Evolutionary conservation across 2,888 invertebrate species (phyloP).

Genomic region (Ommatoiulus sabulosus): DNA sequence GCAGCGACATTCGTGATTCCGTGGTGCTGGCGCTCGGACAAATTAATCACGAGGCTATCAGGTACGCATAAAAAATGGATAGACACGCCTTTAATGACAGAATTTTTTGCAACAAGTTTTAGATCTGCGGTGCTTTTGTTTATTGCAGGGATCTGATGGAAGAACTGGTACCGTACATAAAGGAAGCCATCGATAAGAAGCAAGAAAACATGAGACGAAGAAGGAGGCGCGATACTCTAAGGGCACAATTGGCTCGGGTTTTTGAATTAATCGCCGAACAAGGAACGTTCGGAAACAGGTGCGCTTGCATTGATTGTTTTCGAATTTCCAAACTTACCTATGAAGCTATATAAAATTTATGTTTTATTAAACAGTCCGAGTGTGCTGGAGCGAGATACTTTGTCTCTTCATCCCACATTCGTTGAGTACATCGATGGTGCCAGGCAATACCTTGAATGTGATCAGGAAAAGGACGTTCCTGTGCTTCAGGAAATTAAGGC

Average conservation of each 20-base stretch:
- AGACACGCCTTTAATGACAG: conserved; percentile 44
- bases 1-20: conserved; percentile 92
- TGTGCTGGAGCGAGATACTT: conserved; percentile 84
- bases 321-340: too few species aligned
- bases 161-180: conserved; percentile 88
- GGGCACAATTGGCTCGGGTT: conserved; percentile 91
- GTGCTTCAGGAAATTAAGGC: conserved; percentile 89
- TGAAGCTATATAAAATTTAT: background rate
- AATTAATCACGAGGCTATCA: conserved; percentile 93
- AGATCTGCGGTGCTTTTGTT: conserved; percentile 25
- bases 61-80: conserved; percentile 73
- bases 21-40: conserved; percentile 94
- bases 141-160: conserved; percentile 91
- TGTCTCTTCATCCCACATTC: conserved; percentile 85
- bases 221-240: conserved; percentile 88
- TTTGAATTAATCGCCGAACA: conserved; percentile 92
- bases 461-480: conserved; percentile 91
- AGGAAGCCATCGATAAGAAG: conserved; percentile 96
- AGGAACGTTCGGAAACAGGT: conserved; percentile 80
- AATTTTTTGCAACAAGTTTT: background rate
- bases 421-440: conserved; percentile 97
- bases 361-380: conserved; percentile 74
- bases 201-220: conserved; percentile 96
- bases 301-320: background rate
- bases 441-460: conserved; percentile 88